These are phyloP conservation scores for Pangasius krempfi DNA, from an alignment of 2,797 vertebrate genomes.

Conservation along the genomic window DNA sequence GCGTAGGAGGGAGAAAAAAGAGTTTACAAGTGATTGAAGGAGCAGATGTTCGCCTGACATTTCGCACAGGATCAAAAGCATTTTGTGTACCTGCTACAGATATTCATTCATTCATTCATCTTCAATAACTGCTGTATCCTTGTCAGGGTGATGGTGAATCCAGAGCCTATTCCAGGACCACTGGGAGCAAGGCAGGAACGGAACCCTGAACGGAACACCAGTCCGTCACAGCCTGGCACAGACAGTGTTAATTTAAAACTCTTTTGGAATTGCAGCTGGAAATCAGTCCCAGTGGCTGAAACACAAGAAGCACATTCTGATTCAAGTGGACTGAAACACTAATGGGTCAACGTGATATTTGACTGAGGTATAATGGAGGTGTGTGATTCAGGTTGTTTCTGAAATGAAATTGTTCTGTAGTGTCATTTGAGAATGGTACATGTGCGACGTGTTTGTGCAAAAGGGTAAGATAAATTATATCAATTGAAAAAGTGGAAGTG, in stretches of 20 bases:
- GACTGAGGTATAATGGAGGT: conserved; percentile 14
- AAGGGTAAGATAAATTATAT: neutral
- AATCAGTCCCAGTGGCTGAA: neutral
- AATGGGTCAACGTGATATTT: neutral
- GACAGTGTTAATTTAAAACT: neutral
- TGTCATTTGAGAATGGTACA: conserved; percentile 40
- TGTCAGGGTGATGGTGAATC: neutral
- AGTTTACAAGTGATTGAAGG: conserved; percentile 26
- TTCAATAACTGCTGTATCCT: neutral
- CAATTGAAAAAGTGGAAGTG: neutral
- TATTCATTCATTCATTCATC: neutral
- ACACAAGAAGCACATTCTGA: neutral
- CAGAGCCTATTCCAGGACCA: neutral
- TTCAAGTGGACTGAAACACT: conserved; percentile 10
- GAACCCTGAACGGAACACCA: neutral
- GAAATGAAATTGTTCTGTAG: conserved; percentile 46
- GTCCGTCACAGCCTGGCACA: neutral
- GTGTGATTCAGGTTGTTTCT: conserved; percentile 30
- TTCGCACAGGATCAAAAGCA: conserved; percentile 37
- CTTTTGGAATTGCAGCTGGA: conserved; percentile 3
- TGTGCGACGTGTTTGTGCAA: conserved; percentile 13
- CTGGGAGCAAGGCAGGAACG: neutral
- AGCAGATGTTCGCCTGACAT: conserved; percentile 31
- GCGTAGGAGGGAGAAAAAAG: conserved; percentile 1
- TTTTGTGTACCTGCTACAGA: neutral